phyloP scores from a whole-genome alignment of 1,140 invertebrate species.

The Pogonognathellus flavescens region DNA sequence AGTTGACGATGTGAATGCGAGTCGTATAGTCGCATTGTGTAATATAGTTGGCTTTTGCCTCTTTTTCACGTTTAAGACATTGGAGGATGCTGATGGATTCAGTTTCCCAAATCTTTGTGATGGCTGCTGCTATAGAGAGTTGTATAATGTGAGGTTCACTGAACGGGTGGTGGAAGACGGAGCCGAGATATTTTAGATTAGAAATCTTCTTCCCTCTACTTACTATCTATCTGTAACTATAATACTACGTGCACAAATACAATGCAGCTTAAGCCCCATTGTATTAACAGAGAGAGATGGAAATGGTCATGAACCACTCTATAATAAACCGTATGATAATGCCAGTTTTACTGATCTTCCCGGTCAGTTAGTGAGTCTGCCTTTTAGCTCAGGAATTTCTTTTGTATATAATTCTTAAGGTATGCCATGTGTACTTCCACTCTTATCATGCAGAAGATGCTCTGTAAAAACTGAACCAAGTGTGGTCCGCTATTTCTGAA shows the following conservation, averaged over 20 bases:
- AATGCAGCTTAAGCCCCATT: not conserved
- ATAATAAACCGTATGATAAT: conserved; percentile 30
- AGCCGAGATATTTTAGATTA: conserved; percentile 39
- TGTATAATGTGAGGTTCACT: conserved; percentile 32
- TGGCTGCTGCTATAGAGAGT: not conserved
- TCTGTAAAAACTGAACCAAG: not conserved
- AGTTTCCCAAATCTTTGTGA: conserved; percentile 34
- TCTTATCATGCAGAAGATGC: no score
- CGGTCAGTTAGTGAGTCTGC: not conserved
- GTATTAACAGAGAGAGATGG: not conserved
- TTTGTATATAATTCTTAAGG: conserved; percentile 7
- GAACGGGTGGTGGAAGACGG: conserved; percentile 35
- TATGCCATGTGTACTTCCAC: not conserved
- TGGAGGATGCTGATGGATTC: not conserved
- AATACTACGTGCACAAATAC: conserved; percentile 13
- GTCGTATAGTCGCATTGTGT: not conserved
- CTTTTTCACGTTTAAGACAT: not conserved
- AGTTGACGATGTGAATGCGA: not conserved
- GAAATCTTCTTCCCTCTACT: conserved; percentile 41
- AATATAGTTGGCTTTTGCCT: conserved; percentile 3
- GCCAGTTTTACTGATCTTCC: conserved; percentile 5
- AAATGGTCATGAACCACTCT: not conserved
- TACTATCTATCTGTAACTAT: not conserved
- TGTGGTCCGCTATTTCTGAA: not conserved
- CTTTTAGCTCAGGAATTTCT: conserved; percentile 33